Conservation (phyloP, 2,113 vertebrate species). For the Amblyornis subalaris region DNA sequence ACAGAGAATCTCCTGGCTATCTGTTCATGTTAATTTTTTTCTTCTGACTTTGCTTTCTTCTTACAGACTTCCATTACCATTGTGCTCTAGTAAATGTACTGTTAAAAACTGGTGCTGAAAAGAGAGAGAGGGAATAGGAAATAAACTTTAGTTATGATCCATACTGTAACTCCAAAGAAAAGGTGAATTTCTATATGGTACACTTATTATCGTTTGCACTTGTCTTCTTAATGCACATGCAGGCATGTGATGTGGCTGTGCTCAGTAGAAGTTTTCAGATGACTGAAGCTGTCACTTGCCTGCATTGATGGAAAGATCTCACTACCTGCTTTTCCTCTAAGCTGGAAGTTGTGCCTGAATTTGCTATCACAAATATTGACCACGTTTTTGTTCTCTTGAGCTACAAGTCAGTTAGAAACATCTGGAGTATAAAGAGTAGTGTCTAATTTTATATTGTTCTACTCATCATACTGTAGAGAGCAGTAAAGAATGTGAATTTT, state of each 20-base stretch:
- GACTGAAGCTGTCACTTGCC: neutral
- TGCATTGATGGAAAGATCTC: neutral
- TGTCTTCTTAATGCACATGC: neutral
- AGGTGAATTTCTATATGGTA: neutral
- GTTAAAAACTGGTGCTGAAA: neutral
- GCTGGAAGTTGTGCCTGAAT: neutral
- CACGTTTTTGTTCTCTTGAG: neutral
- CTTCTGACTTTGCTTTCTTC: neutral
- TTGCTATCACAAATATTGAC: neutral
- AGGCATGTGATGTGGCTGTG: neutral
- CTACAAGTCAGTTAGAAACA: neutral
- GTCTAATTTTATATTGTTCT: neutral
- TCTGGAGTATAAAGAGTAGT: neutral
- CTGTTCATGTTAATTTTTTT: neutral
- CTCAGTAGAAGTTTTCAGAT: neutral
- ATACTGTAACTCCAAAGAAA: neutral
- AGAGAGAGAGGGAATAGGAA: neutral
- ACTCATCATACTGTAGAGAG: neutral
- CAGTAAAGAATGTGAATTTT: neutral
- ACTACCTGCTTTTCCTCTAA: neutral
- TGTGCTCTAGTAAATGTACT: neutral
- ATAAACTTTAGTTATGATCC: neutral
- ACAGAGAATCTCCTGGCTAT: neutral
- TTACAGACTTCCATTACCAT: neutral
- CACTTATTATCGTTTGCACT: neutral